These are phyloP conservation scores for Eucera pruinosa DNA, from an alignment of 2,888 invertebrate species.

Conservation along the genomic window DNA sequence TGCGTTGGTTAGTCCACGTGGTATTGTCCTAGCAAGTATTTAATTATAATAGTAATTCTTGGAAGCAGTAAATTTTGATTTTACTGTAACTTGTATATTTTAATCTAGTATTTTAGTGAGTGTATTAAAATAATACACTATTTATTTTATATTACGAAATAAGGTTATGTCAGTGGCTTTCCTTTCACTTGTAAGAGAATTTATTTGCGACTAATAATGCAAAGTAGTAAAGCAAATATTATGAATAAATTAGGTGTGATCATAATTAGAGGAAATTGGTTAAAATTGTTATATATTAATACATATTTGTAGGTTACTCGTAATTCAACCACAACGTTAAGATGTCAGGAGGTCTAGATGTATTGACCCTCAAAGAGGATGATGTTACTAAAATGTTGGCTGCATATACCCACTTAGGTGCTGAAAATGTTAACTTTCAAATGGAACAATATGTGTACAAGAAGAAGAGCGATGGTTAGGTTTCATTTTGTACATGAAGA, in stretches of 20 bases:
- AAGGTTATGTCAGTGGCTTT: constrained; percentile 16
- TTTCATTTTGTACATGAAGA: background rate
- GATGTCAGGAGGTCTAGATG: constrained; percentile 99
- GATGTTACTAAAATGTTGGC: constrained; percentile 99
- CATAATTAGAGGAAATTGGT: background rate
- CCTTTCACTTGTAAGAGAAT: background rate
- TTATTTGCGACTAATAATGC: background rate
- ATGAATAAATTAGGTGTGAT: background rate
- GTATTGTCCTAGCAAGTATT: background rate
- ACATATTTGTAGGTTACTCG: constrained; percentile 87
- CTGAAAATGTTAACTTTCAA: constrained; percentile 97
- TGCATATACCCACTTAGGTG: constrained; percentile 97
- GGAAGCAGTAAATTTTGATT: background rate
- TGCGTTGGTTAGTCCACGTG: constrained; percentile 39
- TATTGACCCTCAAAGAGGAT: constrained; percentile 96
- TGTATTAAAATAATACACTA: background rate
- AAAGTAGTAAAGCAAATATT: background rate
- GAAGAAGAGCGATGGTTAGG: constrained; percentile 92
- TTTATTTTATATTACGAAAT: background rate
- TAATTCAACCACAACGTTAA: constrained; percentile 91
- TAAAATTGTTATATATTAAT: background rate
- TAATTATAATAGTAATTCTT: background rate
- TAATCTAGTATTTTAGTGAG: background rate
- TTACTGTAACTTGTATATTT: background rate
- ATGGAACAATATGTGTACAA: constrained; percentile 99